Evolutionary conservation across 1,140 invertebrate species (phyloP), one percentile per base, ranked within the genome.

Genomic region (Zophobas atratus): DNA sequence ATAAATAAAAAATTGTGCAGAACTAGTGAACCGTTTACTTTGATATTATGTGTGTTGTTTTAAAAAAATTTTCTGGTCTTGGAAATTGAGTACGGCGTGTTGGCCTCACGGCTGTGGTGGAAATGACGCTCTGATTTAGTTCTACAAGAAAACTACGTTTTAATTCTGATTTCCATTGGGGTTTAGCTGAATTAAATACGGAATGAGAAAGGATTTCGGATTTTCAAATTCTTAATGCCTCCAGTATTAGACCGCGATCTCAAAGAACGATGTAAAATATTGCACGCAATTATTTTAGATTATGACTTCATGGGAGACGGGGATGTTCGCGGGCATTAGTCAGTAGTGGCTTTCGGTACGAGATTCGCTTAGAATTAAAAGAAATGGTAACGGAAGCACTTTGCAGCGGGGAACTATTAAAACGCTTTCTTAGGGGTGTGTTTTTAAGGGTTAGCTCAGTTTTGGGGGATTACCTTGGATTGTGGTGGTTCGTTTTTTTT

Each of bases 101-200:
- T n/a, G 3, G n/a, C 33, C 33, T 6, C 8, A n/a, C 8, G 49
- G 49, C 6, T 51, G 20, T 83, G 82, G 80, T 72, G 81, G 75
- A 82, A 79, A 75, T 51, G 1, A 6, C 70, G 5, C 43, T 36
- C 57, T 48, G 38, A 71, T 73, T 73, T 81, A 78, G 77, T 80
- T 80, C 71, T 76, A 79, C 81, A 80, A 83, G 82, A 82, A 84
- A 84, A 84, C 82, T 84, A 82, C 82, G 84, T 84, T 84, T 84
- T 84, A 84, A 84, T 84, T 84, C 82, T 84, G 84, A 84, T 84
- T 84, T 84, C 84, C 84, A 80, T 83, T 82, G 84, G 84, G 84
- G 82, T 82, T 84, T 84, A 81, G 77, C 79, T 76, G 84, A 84
- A 83, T 84, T 84, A 84, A 84, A 82, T 79, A 80, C 80, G 82